Percentiles rank a stretch among this genome's conserved stretches.
Evolutionary conservation across 2,113 vertebrate species (phyloP).

Genomic region (Pluvialis apricaria): DNA sequence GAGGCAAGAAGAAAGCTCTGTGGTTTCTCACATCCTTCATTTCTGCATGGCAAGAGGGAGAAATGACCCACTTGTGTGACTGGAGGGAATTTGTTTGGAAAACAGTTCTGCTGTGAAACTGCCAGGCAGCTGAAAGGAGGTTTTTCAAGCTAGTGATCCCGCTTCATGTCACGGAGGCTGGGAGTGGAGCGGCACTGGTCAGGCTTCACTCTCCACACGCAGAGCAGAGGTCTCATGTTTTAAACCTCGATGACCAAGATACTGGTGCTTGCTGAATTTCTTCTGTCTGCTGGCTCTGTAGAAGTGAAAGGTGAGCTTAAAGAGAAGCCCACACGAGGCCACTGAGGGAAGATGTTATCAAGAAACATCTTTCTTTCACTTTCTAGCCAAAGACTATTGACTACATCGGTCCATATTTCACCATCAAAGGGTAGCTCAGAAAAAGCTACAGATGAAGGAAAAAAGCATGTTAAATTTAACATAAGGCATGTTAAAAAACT

Average conservation of each 20-base stretch:
- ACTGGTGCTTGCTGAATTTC: neutral
- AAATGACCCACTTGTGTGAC: neutral
- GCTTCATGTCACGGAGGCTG: neutral
- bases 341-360: neutral
- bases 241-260: rapidly evolving
- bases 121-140: neutral
- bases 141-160: neutral
- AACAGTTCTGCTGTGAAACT: neutral
- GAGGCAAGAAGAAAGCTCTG: neutral
- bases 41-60: neutral
- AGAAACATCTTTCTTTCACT: neutral
- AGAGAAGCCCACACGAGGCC: neutral
- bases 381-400: neutral
- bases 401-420: neutral
- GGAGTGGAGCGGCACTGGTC: neutral
- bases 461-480: constrained; percentile 30
- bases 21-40: neutral
- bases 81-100: neutral
- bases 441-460: neutral
- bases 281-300: neutral
- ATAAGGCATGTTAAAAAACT: neutral
- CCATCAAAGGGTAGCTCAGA: constrained; percentile 8
- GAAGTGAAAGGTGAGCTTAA: constrained; percentile 17
- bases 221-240: neutral
- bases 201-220: no score